Base-by-base conservation (phyloP, 2,888 invertebrate genomes). In the Eugnorisma glareosa region DNA sequence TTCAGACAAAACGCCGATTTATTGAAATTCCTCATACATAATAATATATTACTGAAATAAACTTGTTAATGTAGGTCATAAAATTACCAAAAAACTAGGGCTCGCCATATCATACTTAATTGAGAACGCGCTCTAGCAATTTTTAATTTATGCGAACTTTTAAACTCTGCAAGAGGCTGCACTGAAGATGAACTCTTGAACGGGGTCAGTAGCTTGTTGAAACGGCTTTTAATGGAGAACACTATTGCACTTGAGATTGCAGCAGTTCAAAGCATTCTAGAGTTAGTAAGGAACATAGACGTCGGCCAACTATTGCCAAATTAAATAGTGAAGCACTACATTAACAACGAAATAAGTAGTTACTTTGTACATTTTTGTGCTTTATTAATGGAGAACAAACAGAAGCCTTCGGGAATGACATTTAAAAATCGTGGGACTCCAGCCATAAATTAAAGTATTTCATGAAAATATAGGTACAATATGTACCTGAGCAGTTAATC, bases 81-180 rank as follows among this genome's bases (percentile, higher is more conserved):
- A 74, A 79, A 43, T 40, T 5, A 5, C 6, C 40, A 54, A 59
- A 43, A 67, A 82, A 63, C 70, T 35, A 67, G 37, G 35, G 45
- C 28, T 37, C 37, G n/a, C 28, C n/a, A 35, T 67, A 24, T 45
- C 77, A 70, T 35, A 37, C 37, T 48, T 67, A 70, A 24, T 61
- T 67, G 15, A 40, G n/a, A 40, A 57, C 48, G 59, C 18, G 31
- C 35, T 45, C 37, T 5, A 31, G 21, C 10, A 64, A 11, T 35
- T 64, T 68, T 68, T 66, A 77, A 81, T 72, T 77, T 59, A 77
- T 66, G 51, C 59, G 21, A 40, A 59, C n/a, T 67, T 66, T 48
- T 51, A 80, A 5, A 31, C n/a, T 3, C 59, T 40, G 37, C 59
- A 54, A 54, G 57, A 43, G 67, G 15, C 67, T 77, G 18, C 51